phyloP scores from a whole-genome alignment of 2,113 vertebrate genomes.

The Chelonoidis abingdonii region DNA sequence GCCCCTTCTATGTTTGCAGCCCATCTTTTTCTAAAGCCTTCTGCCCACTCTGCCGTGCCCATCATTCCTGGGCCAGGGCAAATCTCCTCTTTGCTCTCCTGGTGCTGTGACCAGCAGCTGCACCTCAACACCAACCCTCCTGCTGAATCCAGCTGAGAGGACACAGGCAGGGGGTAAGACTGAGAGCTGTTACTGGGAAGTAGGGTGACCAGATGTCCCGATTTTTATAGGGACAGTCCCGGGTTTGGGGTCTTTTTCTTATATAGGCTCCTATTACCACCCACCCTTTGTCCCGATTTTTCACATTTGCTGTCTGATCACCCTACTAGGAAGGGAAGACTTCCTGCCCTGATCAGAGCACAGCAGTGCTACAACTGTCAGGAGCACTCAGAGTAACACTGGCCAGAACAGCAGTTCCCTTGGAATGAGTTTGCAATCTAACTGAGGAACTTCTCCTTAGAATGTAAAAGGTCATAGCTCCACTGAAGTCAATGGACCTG shows the following conservation, averaged over 20 bases:
- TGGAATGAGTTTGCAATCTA: fast-evolving
- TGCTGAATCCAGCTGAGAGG: background rate
- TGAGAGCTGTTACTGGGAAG: background rate
- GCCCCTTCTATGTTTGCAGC: background rate
- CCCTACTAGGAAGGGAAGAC: background rate
- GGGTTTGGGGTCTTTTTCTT: too few species aligned
- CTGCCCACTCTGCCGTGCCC: background rate
- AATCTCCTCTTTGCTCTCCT: background rate
- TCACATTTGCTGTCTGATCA: too few species aligned
- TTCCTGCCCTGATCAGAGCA: background rate
- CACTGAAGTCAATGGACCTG: background rate
- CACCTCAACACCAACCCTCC: background rate
- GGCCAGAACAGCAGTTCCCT: background rate
- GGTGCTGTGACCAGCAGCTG: background rate
- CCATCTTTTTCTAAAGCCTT: background rate
- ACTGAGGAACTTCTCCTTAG: too few species aligned
- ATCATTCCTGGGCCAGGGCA: background rate
- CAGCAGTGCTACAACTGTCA: background rate
- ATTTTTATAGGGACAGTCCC: too few species aligned
- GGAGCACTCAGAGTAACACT: fast-evolving
- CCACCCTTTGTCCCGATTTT: too few species aligned
- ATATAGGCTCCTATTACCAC: too few species aligned
- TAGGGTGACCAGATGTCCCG: too few species aligned
- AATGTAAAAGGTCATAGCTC: background rate
- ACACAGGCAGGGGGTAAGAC: background rate